Evolutionary conservation across 1,140 invertebrate genomes (phyloP).

Genomic region (Drosophila dunni): DNA sequence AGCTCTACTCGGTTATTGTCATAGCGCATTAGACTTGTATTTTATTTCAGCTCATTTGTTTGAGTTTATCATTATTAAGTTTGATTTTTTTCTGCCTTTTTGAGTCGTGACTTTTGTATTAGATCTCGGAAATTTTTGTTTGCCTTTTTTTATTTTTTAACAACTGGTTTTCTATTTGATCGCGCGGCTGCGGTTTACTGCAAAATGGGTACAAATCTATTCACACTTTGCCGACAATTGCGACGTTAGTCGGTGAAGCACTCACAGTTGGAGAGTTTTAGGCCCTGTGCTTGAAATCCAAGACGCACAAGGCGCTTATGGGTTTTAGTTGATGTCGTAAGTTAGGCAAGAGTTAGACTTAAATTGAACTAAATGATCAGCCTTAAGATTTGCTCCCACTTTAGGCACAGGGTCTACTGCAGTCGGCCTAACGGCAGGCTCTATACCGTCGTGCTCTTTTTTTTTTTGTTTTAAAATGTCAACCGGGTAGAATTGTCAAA

Average conservation of each 20-base stretch:
- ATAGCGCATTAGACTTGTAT: constrained; percentile 29
- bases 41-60: constrained; percentile 49
- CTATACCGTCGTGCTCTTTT: neutral
- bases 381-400: neutral
- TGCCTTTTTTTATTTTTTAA: constrained; percentile 13
- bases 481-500: constrained; percentile 64
- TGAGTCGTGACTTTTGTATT: constrained; percentile 69
- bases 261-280: constrained; percentile 17
- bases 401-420: no score
- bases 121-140: constrained; percentile 39
- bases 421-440: neutral
- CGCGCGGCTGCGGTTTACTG: constrained; percentile 21
- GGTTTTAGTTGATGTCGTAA: neutral
- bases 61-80: constrained; percentile 67
- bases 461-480: constrained; percentile 60
- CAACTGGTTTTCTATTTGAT: constrained; percentile 70
- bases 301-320: neutral
- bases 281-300: neutral
- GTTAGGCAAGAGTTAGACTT: neutral
- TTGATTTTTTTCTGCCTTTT: constrained; percentile 16
- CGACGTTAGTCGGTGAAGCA: constrained; percentile 12
- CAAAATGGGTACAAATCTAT: constrained; percentile 75
- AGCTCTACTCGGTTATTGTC: constrained; percentile 24
- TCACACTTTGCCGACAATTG: constrained; percentile 69
- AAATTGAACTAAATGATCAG: no score